These are phyloP conservation scores for Radopholus similis DNA, from an alignment of 1,140 invertebrate genomes.

Conservation along the genomic window DNA sequence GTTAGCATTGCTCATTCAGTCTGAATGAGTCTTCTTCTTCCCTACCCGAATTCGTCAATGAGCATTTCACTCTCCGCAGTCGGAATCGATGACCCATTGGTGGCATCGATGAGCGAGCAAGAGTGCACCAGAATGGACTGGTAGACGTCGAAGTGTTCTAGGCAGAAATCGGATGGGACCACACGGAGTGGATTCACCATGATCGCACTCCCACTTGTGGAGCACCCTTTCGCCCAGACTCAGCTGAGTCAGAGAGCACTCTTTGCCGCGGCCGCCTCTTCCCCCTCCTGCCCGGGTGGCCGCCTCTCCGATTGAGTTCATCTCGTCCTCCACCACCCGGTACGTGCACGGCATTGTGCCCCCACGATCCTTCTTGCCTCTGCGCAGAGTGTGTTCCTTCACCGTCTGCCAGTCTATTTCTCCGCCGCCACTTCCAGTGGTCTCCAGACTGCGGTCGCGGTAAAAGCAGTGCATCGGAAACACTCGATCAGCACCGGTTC, in stretches of 20 bases:
- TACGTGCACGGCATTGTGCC: constrained; percentile 22
- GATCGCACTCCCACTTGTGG: constrained; percentile 40
- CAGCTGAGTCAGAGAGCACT: background rate
- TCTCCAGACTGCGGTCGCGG: constrained; percentile 24
- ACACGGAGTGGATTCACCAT: constrained; percentile 20
- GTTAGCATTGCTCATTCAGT: too few relatives aligned
- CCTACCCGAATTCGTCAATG: constrained; percentile 46
- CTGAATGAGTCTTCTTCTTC: background rate
- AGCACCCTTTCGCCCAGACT: constrained; percentile 28
- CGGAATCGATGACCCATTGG: too few relatives aligned
- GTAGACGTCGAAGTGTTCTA: constrained; percentile 39
- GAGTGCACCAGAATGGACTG: constrained; percentile 37
- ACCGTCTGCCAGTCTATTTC: constrained; percentile 43
- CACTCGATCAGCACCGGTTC: constrained; percentile 26
- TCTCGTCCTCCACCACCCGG: background rate
- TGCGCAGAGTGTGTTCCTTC: constrained; percentile 41
- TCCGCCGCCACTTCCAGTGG: background rate
- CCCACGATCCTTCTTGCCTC: constrained; percentile 39
- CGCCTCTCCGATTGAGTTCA: too few relatives aligned
- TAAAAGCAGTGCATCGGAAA: constrained; percentile 40
- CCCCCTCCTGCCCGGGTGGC: background rate
- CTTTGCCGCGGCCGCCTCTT: too few relatives aligned
- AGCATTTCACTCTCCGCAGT: constrained; percentile 21
- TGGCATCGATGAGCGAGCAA: too few relatives aligned
- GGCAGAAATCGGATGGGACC: background rate